phyloP scores from a whole-genome alignment of 2,113 vertebrate genomes.

The Perca flavescens region DNA sequence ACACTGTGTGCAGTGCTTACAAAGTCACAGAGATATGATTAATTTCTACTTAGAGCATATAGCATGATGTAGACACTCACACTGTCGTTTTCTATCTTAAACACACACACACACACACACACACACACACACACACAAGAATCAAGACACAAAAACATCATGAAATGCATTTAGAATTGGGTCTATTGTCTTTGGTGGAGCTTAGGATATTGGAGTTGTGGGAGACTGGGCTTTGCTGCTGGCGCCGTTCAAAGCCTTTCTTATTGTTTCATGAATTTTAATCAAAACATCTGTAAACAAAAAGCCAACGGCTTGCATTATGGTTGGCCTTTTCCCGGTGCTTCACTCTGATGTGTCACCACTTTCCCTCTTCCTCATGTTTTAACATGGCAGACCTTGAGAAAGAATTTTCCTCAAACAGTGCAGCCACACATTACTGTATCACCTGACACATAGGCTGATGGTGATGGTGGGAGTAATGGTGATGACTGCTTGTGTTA shows the following conservation, averaged over 20 bases:
- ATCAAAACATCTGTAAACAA: conserved; percentile 58
- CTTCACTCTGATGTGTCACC: conserved; percentile 37
- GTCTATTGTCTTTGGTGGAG: conserved; percentile 46
- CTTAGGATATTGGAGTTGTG: conserved; percentile 16
- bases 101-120: not conserved
- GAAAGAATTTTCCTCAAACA: not conserved
- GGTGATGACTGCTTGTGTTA: not conserved
- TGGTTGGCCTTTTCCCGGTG: not conserved
- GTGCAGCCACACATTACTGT: not conserved
- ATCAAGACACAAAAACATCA: conserved; percentile 23
- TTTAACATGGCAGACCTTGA: conserved; percentile 48
- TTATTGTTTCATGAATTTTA: conserved; percentile 62
- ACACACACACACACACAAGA: conserved; percentile 16
- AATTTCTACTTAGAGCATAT: too few relatives aligned
- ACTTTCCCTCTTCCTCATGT: conserved; percentile 24
- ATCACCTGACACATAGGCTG: not conserved
- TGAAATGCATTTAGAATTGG: conserved; percentile 40
- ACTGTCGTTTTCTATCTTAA: too few relatives aligned
- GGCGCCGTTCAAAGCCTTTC: conserved; percentile 49
- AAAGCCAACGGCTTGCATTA: conserved; percentile 18
- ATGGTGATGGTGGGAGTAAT: not conserved
- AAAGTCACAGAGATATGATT: too few relatives aligned
- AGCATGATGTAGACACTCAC: too few relatives aligned
- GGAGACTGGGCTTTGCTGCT: conserved; percentile 30
- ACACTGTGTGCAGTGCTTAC: too few relatives aligned